phyloP scores from a whole-genome alignment of 2,888 invertebrate species.

The Aphodius sticticus region DNA sequence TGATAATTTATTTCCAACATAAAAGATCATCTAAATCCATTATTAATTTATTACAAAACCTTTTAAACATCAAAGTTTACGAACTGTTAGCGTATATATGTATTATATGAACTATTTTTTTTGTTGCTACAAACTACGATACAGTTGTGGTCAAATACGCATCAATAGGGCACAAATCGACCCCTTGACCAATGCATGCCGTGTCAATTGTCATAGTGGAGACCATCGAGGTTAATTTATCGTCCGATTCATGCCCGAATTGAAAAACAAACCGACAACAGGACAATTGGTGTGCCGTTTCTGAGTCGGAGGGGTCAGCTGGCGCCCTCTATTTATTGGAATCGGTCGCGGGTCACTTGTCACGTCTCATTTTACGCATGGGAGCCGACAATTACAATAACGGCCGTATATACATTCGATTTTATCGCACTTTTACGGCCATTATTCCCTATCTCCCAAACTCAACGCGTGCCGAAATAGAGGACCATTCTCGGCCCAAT shows the following conservation, averaged over 20 bases:
- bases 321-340: slow-evolving; percentile 32
- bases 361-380: slow-evolving; percentile 39
- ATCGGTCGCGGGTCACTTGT: slow-evolving; percentile 36
- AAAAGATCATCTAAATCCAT: too few relatives aligned
- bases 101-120: too few relatives aligned
- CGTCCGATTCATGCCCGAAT: background rate
- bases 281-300: slow-evolving; percentile 36
- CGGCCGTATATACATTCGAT: slow-evolving; percentile 25
- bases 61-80: too few relatives aligned
- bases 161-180: too few relatives aligned
- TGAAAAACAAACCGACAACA: slow-evolving; percentile 39
- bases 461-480: background rate
- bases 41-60: too few relatives aligned
- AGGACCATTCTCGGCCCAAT: background rate
- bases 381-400: slow-evolving; percentile 36
- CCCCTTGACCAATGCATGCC: too few relatives aligned
- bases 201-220: background rate
- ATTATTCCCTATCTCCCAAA: background rate
- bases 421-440: slow-evolving; percentile 11
- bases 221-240: background rate
- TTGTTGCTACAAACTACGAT: too few relatives aligned
- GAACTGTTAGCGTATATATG: too few relatives aligned
- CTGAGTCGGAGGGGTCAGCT: slow-evolving; percentile 37
- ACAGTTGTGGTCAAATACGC: too few relatives aligned
- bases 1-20: too few relatives aligned